Base-by-base conservation (phyloP, 1,140 invertebrate genomes). In the Notospermus geniculatus region DNA sequence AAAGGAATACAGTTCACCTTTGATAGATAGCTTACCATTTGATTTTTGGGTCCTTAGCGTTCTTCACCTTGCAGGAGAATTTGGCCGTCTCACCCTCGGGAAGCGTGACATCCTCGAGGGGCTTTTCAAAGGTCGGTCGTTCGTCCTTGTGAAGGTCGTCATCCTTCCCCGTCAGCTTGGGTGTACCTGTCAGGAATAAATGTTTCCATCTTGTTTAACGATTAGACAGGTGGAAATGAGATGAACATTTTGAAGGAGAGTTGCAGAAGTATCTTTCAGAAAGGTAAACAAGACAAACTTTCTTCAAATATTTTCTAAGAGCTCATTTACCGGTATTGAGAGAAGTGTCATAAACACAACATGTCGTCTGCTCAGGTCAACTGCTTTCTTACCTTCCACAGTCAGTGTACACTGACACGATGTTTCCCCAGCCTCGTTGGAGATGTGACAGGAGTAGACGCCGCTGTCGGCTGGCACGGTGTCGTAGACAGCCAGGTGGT, bases 401-500 rank as follows among this genome's bases (percentile, higher is more conserved):
- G 62, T 66, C 29, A 71, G 54, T 56, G 46, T 64, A 59, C 65
- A 67, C 19, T 65, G 46, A 27, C 57, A 57, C n/a, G 64, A 59
- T 32, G 90, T 92, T 70, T 88, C 86, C 72, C 95, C 95, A 46
- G 91, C 89, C 27, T 88, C 86, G 75, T 93, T 96, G 55, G 88
- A 88, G 15, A 94, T 91, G 63, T 90, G 85, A 82, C 93, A 97
- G 64, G 91, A 88, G 76, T 97, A 97, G 75, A 95, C 90, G 39
- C 95, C 95, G 72, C 87, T 87, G 79, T 98, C 95, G 67, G 86
- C 82, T 4, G 92, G 91, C 87, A 95, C 95, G 75, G 95, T 92
- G 78, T 96, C 93, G n/a, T 91, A 90, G 63, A 96, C 95, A 70
- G 89, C 87, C 59, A 97, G 80, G 73, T 92, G 91, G 81, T 95